Conservation (phyloP, 2,797 vertebrate genomes). For the Chloroceryle inda region DNA sequence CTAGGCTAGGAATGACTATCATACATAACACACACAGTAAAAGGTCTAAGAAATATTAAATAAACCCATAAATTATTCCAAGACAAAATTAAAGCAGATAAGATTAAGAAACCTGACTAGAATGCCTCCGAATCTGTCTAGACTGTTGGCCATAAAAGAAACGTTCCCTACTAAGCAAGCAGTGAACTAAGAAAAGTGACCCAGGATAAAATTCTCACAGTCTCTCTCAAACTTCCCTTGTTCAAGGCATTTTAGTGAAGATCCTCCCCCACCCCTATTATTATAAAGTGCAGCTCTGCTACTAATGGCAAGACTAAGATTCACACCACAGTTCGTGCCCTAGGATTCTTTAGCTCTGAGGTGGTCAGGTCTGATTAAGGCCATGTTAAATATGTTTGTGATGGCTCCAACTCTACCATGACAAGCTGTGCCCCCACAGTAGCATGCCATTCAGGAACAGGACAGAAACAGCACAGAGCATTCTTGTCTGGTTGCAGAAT, state of each 20-base stretch:
- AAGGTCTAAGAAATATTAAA: background rate
- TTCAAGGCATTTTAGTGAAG: background rate
- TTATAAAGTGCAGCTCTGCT: background rate
- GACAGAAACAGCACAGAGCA: background rate
- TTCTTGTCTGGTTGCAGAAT: background rate
- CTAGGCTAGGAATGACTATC: background rate
- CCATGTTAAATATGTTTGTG: background rate
- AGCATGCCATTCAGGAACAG: background rate
- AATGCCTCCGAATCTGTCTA: background rate
- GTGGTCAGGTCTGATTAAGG: background rate
- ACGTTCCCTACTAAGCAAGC: background rate
- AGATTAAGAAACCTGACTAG: constrained; percentile 19
- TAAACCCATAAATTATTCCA: background rate
- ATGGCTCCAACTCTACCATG: background rate
- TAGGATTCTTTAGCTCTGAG: background rate
- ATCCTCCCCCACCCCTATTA: background rate
- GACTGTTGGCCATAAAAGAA: background rate
- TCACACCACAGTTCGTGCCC: background rate
- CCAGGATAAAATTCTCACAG: background rate
- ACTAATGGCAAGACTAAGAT: background rate
- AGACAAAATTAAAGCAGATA: background rate
- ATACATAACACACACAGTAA: background rate
- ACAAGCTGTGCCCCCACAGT: background rate
- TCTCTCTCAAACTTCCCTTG: background rate
- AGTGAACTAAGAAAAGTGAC: background rate